Conservation (phyloP, 2,113 vertebrate genomes). For the Tenrec ecaudatus region DNA sequence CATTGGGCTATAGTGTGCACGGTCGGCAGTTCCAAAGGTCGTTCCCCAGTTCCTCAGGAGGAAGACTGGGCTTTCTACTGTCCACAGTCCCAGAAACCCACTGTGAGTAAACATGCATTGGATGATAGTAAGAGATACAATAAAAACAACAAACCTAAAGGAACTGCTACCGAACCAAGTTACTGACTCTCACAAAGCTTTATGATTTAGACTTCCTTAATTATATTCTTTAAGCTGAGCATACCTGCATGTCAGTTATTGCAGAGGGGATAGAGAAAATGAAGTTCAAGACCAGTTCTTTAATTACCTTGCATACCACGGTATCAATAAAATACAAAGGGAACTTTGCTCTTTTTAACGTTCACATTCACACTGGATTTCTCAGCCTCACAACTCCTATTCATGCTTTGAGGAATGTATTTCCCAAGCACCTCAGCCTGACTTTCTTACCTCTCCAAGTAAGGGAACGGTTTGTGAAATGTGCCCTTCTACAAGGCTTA, state of each 20-base stretch:
- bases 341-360: not conserved
- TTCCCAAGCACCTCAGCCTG: not conserved
- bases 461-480: not conserved
- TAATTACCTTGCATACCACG: not conserved
- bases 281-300: not conserved
- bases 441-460: constrained; percentile 13
- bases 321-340: not conserved
- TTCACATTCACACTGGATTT: not conserved
- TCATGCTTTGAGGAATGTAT: not conserved
- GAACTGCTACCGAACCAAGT: not conserved
- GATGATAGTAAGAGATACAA: no score
- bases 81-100: no score
- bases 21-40: no score
- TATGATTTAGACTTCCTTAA: not conserved
- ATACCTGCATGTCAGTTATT: not conserved
- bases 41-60: no score
- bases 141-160: not conserved
- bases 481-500: rapidly evolving
- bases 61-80: no score
- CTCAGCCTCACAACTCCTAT: not conserved
- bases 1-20: no score
- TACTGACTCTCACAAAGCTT: not conserved
- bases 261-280: not conserved
- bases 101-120: no score
- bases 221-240: no score